Percentiles rank a stretch among this genome's conserved stretches.
These are phyloP conservation scores for Ciconia stormi DNA, from an alignment of 2,113 vertebrate genomes.

Conservation along the genomic window DNA sequence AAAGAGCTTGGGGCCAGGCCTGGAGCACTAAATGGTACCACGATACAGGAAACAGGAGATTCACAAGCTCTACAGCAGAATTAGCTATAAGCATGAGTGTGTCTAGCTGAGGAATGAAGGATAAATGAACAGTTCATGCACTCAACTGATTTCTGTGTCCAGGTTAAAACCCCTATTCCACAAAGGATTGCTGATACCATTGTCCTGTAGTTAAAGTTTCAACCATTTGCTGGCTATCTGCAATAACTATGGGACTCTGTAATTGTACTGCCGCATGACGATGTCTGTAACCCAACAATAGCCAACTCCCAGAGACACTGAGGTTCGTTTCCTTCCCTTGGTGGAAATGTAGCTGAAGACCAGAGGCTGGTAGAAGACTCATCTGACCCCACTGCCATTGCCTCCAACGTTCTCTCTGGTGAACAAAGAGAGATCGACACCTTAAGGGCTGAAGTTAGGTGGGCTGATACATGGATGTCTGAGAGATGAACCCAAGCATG, in stretches of 20 bases:
- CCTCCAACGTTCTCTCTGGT: not conserved
- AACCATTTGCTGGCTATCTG: not conserved
- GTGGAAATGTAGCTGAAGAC: not conserved
- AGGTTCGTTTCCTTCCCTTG: not conserved
- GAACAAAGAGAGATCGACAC: not conserved
- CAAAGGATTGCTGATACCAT: accelerated
- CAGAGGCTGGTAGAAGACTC: not conserved
- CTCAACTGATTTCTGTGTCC: not conserved
- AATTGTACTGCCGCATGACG: not conserved
- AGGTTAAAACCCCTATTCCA: not conserved
- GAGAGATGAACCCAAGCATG: not conserved
- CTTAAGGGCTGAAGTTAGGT: not conserved
- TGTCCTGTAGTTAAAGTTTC: not conserved
- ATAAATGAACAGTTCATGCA: not conserved
- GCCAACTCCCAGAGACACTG: not conserved
- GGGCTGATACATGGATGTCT: not conserved
- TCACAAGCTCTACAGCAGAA: not conserved
- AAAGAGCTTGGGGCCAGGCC: slow-evolving; percentile 14
- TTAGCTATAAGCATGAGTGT: not conserved
- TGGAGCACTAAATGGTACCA: not conserved
- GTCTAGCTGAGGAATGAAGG: not conserved
- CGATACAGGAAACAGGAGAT: not conserved
- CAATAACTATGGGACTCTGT: not conserved
- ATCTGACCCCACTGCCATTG: not conserved
- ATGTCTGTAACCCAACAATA: not conserved